Evolutionary conservation across 2,888 invertebrate species (phyloP).

Genomic region (Rhimphoctona megacephalus): DNA sequence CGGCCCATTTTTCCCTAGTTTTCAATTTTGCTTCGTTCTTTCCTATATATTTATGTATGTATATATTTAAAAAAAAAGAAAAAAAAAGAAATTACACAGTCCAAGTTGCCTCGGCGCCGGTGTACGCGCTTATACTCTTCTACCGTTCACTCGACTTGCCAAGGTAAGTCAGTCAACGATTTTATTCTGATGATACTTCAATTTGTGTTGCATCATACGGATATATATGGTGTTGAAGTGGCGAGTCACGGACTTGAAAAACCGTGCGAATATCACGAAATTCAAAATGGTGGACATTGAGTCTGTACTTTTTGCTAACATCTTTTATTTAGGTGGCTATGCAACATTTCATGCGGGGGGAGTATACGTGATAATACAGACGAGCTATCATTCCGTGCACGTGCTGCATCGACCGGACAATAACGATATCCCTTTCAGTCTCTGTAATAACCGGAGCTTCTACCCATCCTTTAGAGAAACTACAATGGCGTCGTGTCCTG

Average conservation of each 20-base stretch:
- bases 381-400: slow-evolving; percentile 28
- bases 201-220: not conserved
- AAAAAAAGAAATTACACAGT: slow-evolving; percentile 26
- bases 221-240: not conserved
- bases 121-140: slow-evolving; percentile 59
- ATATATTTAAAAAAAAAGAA: not conserved
- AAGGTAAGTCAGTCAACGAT: slow-evolving; percentile 72
- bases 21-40: slow-evolving; percentile 27
- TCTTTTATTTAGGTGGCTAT: slow-evolving; percentile 8
- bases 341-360: not conserved
- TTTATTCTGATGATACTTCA: slow-evolving; percentile 19
- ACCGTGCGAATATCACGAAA: not conserved
- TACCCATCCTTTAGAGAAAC: not conserved
- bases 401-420: slow-evolving; percentile 24
- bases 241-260: not conserved
- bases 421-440: slow-evolving; percentile 25
- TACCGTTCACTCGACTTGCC: slow-evolving; percentile 69
- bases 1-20: not conserved
- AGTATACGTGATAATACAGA: not conserved
- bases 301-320: not conserved
- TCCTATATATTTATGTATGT: slow-evolving; percentile 8
- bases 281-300: not conserved
- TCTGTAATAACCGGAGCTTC: slow-evolving; percentile 12
- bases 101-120: slow-evolving; percentile 52
- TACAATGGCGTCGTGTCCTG: slow-evolving; percentile 73